phyloP scores from a whole-genome alignment of 2,797 vertebrate genomes.

The Babyrousa celebensis region DNA sequence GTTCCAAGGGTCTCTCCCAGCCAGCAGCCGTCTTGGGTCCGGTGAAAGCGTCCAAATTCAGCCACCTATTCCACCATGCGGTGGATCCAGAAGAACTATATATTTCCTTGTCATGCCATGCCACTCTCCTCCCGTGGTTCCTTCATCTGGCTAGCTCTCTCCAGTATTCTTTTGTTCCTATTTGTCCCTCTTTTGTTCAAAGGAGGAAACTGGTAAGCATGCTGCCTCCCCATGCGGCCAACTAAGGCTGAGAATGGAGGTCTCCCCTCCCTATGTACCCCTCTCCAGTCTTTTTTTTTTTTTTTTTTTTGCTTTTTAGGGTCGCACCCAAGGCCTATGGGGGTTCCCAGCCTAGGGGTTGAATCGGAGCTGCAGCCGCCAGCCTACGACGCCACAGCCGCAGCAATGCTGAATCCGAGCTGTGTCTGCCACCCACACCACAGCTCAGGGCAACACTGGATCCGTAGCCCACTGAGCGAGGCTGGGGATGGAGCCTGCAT shows the following conservation, averaged over 20 bases:
- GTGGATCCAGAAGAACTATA: not conserved
- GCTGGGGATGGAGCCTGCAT: no score
- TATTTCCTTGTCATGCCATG: not conserved
- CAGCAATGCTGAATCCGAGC: no score
- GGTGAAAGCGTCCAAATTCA: not conserved
- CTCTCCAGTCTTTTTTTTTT: not conserved
- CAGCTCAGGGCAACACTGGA: no score
- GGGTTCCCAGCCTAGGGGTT: no score
- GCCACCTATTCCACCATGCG: not conserved
- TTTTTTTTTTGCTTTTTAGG: no score
- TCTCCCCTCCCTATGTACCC: not conserved
- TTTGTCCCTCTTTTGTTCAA: not conserved
- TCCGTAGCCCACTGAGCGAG: no score
- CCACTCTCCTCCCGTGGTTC: not conserved
- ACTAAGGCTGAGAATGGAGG: not conserved
- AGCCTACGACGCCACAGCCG: no score
- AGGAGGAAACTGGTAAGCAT: not conserved
- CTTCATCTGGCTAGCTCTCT: not conserved
- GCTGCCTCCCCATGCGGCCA: not conserved
- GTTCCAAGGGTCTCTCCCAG: not conserved
- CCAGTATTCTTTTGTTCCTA: not conserved
- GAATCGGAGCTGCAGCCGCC: no score
- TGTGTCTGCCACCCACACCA: no score
- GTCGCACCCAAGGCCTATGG: no score
- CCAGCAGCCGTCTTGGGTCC: not conserved